A percentile compares a stretch with the other conserved stretches of the same genome.
Conservation (phyloP, 2,113 vertebrate species). For the Syngnathus scovelli region DNA sequence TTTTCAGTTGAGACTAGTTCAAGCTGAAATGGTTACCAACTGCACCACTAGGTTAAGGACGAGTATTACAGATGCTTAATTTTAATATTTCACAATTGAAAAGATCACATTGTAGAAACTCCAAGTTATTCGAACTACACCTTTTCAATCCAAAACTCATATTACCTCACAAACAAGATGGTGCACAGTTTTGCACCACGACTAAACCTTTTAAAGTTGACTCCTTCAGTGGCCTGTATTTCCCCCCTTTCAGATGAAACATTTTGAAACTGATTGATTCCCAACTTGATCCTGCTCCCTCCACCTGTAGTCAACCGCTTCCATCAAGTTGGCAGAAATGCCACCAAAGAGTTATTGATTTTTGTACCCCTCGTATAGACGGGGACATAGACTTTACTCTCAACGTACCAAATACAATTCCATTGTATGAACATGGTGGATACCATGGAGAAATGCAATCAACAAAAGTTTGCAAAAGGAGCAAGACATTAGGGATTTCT, state of each 20-base stretch:
- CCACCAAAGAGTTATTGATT: constrained; percentile 66
- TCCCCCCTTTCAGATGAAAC: constrained; percentile 53
- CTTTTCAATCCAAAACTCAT: constrained; percentile 3
- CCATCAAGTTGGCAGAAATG: constrained; percentile 65
- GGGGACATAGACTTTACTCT: constrained; percentile 57
- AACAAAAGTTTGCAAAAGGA: constrained; percentile 5
- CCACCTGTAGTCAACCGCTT: constrained; percentile 55
- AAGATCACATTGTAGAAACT: not conserved
- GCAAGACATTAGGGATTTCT: not conserved
- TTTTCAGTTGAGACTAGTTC: constrained; percentile 13
- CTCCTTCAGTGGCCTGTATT: constrained; percentile 56
- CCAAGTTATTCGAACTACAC: constrained; percentile 8
- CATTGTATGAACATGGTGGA: constrained; percentile 53
- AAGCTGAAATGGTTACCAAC: constrained; percentile 2
- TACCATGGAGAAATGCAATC: not conserved
- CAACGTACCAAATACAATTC: constrained; percentile 60
- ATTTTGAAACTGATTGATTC: constrained; percentile 68
- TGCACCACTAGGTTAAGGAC: constrained; percentile 11
- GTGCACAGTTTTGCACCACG: constrained; percentile 19
- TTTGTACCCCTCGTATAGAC: constrained; percentile 51
- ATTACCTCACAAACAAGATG: not conserved
- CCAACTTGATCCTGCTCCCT: constrained; percentile 58
- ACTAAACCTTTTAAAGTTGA: constrained; percentile 48
- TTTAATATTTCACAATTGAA: not conserved
- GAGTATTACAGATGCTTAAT: constrained; percentile 12